Conservation (phyloP, 2,113 vertebrate species). For the Oenanthe oenanthe region DNA sequence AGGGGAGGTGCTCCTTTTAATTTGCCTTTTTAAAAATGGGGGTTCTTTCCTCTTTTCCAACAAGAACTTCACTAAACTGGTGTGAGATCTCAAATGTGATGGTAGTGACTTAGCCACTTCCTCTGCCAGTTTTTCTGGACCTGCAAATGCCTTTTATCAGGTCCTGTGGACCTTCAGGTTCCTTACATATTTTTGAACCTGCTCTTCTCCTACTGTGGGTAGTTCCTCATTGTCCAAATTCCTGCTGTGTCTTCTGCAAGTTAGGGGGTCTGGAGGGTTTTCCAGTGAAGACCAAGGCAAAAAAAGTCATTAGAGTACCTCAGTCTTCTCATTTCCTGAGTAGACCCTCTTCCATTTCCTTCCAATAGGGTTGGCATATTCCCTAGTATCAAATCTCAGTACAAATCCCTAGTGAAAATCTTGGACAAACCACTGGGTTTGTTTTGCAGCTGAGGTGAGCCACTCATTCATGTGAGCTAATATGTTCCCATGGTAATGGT, state of each 20-base stretch:
- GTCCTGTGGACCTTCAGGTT: background rate
- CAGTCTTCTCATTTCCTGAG: background rate
- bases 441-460: background rate
- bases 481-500: background rate
- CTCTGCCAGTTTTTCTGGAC: background rate
- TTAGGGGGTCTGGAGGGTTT: background rate
- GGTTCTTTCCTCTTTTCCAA: background rate
- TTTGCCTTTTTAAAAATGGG: background rate
- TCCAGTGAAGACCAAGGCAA: background rate
- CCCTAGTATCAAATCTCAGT: background rate
- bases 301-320: background rate
- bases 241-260: background rate
- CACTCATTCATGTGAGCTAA: accelerated
- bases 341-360: background rate
- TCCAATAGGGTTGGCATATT: background rate
- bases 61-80: background rate
- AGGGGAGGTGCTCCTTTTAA: background rate
- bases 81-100: background rate
- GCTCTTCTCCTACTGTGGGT: background rate
- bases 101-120: background rate
- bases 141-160: background rate
- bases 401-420: background rate
- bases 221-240: background rate
- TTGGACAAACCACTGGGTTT: background rate
- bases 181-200: background rate